Conservation (phyloP, 2,797 vertebrate species). For the Galaxias olidus region DNA sequence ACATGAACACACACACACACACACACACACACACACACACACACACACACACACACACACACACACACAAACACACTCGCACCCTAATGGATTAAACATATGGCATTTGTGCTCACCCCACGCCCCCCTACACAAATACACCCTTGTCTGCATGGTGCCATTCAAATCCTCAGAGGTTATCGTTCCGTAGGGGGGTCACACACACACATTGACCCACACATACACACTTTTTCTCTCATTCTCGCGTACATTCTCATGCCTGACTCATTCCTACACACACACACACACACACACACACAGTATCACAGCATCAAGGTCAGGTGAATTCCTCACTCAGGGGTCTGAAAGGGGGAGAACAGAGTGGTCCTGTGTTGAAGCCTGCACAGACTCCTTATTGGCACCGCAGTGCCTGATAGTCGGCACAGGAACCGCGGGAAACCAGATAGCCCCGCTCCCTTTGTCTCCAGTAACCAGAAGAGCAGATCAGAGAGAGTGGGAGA, state of each 20-base stretch:
- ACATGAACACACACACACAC: background rate
- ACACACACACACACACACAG: too few species aligned
- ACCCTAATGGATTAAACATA: background rate
- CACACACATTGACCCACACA: too few species aligned
- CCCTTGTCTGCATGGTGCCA: background rate
- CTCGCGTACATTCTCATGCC: too few species aligned
- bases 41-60: background rate
- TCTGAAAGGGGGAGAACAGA: too few species aligned
- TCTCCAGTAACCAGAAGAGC: conserved; percentile 32
- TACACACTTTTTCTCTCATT: too few species aligned
- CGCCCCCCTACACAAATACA: conserved; percentile 17
- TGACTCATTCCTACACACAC: background rate
- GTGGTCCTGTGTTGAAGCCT: too few species aligned
- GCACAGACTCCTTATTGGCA: too few species aligned
- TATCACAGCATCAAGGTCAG: too few species aligned
- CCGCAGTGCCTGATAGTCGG: too few species aligned
- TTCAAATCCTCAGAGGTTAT: background rate
- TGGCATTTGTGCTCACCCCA: background rate
- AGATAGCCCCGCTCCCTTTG: conserved; percentile 58
- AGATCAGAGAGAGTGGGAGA: too few species aligned
- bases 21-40: conserved; percentile 4
- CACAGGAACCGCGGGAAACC: conserved; percentile 49
- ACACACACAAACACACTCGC: conserved; percentile 1
- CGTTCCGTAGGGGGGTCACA: too few species aligned
- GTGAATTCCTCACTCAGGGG: too few species aligned